phyloP scores from a whole-genome alignment of 2,888 invertebrate species.

The Autographa pulchrina region DNA sequence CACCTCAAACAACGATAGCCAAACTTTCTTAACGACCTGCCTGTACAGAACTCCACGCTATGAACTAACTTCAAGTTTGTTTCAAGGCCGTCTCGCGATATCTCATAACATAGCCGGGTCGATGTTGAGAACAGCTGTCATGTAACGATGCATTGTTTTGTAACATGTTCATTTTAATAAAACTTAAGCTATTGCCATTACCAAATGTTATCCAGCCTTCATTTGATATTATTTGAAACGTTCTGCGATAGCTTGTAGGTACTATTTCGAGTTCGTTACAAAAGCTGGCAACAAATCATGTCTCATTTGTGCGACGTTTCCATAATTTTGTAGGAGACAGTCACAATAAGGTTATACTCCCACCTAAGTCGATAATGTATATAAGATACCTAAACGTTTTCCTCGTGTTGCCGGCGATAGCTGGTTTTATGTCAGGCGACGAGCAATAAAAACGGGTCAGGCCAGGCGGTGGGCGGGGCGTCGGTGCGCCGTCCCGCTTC shows the following conservation, averaged over 20 bases:
- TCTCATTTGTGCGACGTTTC: conserved; percentile 77
- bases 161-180: conserved; percentile 54
- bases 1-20: conserved; percentile 76
- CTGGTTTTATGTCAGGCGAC: conserved; percentile 81
- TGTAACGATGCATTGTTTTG: conserved; percentile 61
- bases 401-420: conserved; percentile 82
- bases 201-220: conserved; percentile 44
- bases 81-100: conserved; percentile 83
- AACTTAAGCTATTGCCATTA: conserved; percentile 33
- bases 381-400: conserved; percentile 84
- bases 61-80: conserved; percentile 85
- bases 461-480: conserved; percentile 81
- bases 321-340: conserved; percentile 76
- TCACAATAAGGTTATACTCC: conserved; percentile 71
- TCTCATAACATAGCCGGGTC: conserved; percentile 72
- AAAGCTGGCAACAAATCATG: conserved; percentile 74
- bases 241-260: conserved; percentile 54
- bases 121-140: conserved; percentile 63
- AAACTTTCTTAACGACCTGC: conserved; percentile 86
- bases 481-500: conserved; percentile 81
- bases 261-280: conserved; percentile 55
- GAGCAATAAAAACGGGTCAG: conserved; percentile 88
- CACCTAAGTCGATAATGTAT: conserved; percentile 81
- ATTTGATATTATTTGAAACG: conserved; percentile 60
- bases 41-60: conserved; percentile 81